These are phyloP conservation scores for Chelonus insularis DNA, from an alignment of 1,140 invertebrate genomes.

Conservation along the genomic window DNA sequence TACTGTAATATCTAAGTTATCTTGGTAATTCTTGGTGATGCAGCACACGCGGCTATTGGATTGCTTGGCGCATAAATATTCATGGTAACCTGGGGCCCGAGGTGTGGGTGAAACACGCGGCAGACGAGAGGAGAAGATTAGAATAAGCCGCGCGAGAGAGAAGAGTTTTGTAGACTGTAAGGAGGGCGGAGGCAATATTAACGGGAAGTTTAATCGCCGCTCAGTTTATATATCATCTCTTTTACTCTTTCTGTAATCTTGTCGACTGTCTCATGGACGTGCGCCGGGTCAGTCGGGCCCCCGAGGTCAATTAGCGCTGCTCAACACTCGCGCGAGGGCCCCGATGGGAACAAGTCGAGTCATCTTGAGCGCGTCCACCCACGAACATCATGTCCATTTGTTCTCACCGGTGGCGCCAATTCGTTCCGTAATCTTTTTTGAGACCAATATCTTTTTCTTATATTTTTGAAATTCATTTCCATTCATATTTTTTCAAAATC, in stretches of 20 bases:
- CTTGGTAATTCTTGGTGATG: too few relatives aligned
- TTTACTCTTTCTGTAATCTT: not conserved
- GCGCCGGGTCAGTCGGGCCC: conserved; percentile 55
- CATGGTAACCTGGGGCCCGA: conserved; percentile 32
- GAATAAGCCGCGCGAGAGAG: conserved; percentile 11
- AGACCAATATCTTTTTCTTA: too few relatives aligned
- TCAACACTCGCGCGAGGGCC: conserved; percentile 44
- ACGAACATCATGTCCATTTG: not conserved
- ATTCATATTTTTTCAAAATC: too few relatives aligned
- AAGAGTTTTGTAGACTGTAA: conserved; percentile 7
- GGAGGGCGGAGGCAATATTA: conserved; percentile 49
- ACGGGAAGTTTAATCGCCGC: conserved; percentile 58
- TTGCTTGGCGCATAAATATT: conserved; percentile 43
- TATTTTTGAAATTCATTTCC: too few relatives aligned
- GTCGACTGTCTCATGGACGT: conserved; percentile 40
- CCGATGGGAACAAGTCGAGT: conserved; percentile 12
- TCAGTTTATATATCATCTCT: conserved; percentile 51
- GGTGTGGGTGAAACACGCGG: conserved; percentile 38
- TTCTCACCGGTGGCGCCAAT: conserved; percentile 17
- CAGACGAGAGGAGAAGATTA: conserved; percentile 8
- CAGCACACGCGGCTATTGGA: too few relatives aligned
- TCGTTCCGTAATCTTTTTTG: not conserved
- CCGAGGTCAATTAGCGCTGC: conserved; percentile 58
- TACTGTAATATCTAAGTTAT: too few relatives aligned
- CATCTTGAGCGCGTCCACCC: conserved; percentile 7